These are phyloP conservation scores for Mesodorylaimus sp. DNA, from an alignment of 2,888 invertebrate genomes.

Conservation along the genomic window DNA sequence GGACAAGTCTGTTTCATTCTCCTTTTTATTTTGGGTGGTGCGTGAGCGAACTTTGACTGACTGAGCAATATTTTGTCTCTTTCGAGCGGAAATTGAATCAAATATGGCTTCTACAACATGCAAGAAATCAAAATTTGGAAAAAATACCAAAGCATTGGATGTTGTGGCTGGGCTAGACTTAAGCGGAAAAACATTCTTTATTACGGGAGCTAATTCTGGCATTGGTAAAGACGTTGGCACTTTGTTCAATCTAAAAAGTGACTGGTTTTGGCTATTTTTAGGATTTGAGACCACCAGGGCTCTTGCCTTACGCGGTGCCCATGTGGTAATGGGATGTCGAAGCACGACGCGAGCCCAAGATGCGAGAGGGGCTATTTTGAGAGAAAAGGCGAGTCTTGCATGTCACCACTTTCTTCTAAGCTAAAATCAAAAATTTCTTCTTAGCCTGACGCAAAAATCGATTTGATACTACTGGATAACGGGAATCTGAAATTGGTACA, in stretches of 20 bases:
- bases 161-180: conserved; percentile 70
- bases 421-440: conserved; percentile 19
- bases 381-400: conserved; percentile 40
- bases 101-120: too few species aligned
- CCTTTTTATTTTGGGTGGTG: too few species aligned
- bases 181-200: conserved; percentile 55
- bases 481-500: conserved; percentile 30
- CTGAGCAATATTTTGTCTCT: too few species aligned
- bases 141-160: conserved; percentile 52
- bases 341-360: conserved; percentile 42
- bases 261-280: conserved; percentile 19
- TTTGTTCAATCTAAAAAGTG: not conserved
- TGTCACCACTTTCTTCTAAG: not conserved
- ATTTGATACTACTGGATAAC: conserved; percentile 30
- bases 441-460: conserved; percentile 25
- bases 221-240: conserved; percentile 43
- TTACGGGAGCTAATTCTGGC: conserved; percentile 75
- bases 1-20: too few species aligned
- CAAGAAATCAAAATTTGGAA: not conserved
- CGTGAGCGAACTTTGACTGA: too few species aligned
- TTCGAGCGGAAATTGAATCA: too few species aligned
- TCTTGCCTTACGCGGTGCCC: conserved; percentile 66
- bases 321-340: conserved; percentile 65
- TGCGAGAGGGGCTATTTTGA: conserved; percentile 49
- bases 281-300: conserved; percentile 75